Percentiles rank a stretch among this genome's conserved stretches.
Evolutionary conservation across 2,888 invertebrate species (phyloP).

Genomic region (Sympetrum striolatum): DNA sequence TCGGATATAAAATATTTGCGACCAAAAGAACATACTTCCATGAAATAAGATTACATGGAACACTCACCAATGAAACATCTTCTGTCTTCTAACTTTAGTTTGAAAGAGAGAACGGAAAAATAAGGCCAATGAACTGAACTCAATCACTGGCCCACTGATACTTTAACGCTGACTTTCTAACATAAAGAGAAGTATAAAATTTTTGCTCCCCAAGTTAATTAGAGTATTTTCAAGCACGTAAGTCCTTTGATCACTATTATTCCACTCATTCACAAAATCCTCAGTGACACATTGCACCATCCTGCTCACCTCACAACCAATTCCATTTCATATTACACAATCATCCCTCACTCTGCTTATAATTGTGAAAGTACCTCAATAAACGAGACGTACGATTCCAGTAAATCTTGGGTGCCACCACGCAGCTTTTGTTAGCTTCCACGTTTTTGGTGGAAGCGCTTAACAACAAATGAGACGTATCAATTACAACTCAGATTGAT

Average conservation of each 20-base stretch:
- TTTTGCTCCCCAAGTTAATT: slow-evolving; percentile 18
- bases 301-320: background rate
- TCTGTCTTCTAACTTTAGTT: background rate
- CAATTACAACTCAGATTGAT: background rate
- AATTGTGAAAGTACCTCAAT: background rate
- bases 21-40: background rate
- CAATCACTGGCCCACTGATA: background rate
- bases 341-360: background rate
- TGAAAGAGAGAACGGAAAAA: slow-evolving; percentile 33
- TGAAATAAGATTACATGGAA: background rate
- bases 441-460: background rate
- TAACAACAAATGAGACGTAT: background rate
- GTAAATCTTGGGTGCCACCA: background rate
- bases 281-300: background rate
- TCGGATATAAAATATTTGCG: slow-evolving; percentile 10
- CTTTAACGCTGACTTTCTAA: background rate
- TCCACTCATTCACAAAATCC: background rate
- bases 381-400: background rate
- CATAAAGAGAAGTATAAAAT: slow-evolving; percentile 37
- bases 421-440: background rate
- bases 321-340: background rate
- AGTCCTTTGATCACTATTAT: background rate
- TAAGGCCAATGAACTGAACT: slow-evolving; percentile 12
- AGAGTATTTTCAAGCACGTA: slow-evolving; percentile 14
- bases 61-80: slow-evolving; percentile 23